A percentile compares a stretch with the other conserved stretches of the same genome.
Conservation (phyloP, 2,888 invertebrate genomes). For the Saturnia japonica region DNA sequence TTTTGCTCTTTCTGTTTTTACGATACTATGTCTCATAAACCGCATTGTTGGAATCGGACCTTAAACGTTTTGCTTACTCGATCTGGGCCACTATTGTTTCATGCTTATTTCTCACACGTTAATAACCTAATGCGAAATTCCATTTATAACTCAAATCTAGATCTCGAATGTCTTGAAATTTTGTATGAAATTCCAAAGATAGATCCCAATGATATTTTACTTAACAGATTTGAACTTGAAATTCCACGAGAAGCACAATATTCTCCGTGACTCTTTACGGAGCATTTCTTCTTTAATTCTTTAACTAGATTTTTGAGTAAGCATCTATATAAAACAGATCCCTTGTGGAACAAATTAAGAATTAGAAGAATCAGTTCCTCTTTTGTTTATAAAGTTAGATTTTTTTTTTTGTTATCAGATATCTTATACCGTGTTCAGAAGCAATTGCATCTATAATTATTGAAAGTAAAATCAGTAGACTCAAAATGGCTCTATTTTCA, state of each 20-base stretch:
- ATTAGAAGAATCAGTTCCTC: background rate
- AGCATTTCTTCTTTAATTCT: background rate
- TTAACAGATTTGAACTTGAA: background rate
- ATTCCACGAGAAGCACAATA: background rate
- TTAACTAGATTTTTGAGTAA: no score
- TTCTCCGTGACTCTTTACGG: background rate
- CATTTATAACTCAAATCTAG: background rate
- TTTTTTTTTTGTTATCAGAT: background rate
- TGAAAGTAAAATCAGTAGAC: background rate
- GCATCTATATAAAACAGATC: no score
- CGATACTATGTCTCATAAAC: no score
- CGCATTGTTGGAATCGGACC: no score
- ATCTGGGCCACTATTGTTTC: background rate
- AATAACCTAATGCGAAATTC: background rate
- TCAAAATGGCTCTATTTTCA: background rate
- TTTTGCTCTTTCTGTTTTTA: no score
- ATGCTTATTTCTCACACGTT: background rate
- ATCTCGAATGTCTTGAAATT: background rate
- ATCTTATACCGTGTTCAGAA: background rate
- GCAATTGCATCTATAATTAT: background rate
- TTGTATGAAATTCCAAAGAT: background rate
- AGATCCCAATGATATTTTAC: background rate
- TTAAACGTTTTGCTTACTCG: background rate
- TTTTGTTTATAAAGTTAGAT: background rate
- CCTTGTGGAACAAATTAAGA: background rate